Base-by-base conservation (phyloP, 53 echinoderm and acorn worm genomes). In the Hippasteria phrygiana region DNA sequence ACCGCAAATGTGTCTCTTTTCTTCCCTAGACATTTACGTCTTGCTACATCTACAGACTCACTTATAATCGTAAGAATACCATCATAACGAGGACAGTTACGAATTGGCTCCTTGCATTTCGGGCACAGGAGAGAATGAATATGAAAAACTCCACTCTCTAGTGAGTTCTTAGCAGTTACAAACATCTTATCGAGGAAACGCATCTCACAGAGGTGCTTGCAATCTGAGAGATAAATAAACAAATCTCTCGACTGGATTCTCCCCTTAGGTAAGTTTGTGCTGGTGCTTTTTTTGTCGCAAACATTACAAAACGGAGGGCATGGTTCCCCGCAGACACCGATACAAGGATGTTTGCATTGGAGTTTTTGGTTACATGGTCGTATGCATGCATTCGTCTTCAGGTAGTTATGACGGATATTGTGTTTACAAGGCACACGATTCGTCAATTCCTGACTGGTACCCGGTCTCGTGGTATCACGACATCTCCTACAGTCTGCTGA, bases 291-390 rank as follows among this genome's bases (percentile, higher is more conserved):
- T 56, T 48, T 85, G 65, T 95, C 55, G 37, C 97, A 97, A 13
- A 92, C 70, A 8, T 80, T 80, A 38, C 97, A 97, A 3, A 77
- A 37, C 20, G 69, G 53, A 62, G 97, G 97, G 65, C 97, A 97
- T 17, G 73, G 89, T 43, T 97, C 97, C 26, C 97, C 97, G 62
- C 97, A 97, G 12, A 97, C 88, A 47, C 97, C 97, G 31, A 92
- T 78, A 46, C 97, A 97, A 0, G 47, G 83, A 76, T 95, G 95
- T 59, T 79, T 91, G 20, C 71, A 59, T 56, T 46, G 85, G 2
- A 80, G 93, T 46, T 73, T 80, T 35, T 91, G 40, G 73, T 83
- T 90, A 12, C 91, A 79, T 3, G 90, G 78, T 87, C 83, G 27
- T 2, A 18, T 47, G 43, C 89, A 89, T 20, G 69, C 55, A 32